Evolutionary conservation across 2,888 invertebrate genomes (phyloP), one percentile per base, ranked within the genome.

Genomic region (Tetragnatha montana): DNA sequence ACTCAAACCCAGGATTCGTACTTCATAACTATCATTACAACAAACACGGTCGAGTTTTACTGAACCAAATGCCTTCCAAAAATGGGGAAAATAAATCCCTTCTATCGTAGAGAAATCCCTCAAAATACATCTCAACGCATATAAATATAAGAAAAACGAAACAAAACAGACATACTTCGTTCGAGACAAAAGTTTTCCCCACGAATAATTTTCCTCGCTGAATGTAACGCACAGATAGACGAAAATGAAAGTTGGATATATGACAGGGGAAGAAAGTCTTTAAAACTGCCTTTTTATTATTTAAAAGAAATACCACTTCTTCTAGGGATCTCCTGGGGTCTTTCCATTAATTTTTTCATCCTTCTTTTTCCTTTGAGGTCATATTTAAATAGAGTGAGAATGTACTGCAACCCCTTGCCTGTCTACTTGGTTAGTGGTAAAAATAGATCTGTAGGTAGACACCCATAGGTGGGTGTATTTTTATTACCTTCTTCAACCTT

Each of bases 241-340:
- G 60, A 12, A 10, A 60, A 60, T 7, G 60, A 60, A 60, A 60
- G 60, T 60, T 68, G 21, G 19, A 76, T 47, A 22, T 84, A 76
- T 68, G 82, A 73, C 75, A 69, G 69, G 19, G 35, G 51, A 21
- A 76, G 76, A 75, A 84, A 84, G 76, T 75, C 83, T 75, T 84
- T 69, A 84, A 84, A 74, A 75, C 35, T 60, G 75, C 70, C 47
- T 84, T 84, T 35, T 76, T 84, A 76, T 76, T 75, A 84, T 84
- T 84, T 84, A 84, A 84, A 83, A 84, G 74, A 76, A 76, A 82
- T 22, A 6, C 17, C 49, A 17, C n/a, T 49, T 76, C 22, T 49
- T 22, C 21, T 22, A 74, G 47, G 19, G 19, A 73, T 22, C 60
- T 17, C 60, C 60, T 17, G 17, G 12, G 60, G 60, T 60, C 12